Percentiles rank a stretch among this genome's conserved stretches.
Conservation (phyloP, 2,113 vertebrate species). For the Anarhynchus alexandrinus region DNA sequence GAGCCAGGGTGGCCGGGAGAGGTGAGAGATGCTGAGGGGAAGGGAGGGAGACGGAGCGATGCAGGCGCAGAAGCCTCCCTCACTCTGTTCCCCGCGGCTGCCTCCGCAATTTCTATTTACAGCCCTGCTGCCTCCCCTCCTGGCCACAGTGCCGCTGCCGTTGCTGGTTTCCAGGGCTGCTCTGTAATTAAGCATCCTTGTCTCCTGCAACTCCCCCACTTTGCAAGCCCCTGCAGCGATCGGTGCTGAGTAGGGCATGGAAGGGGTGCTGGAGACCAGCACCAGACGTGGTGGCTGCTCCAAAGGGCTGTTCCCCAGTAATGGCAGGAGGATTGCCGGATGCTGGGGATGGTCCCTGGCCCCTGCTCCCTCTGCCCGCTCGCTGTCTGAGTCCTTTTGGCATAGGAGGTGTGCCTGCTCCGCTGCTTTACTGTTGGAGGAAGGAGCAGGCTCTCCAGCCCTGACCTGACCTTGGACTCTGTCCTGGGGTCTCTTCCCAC, state of each 20-base stretch:
- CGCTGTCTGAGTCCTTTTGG: rapidly evolving
- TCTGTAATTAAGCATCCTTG: constrained; percentile 58
- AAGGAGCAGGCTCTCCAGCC: not conserved
- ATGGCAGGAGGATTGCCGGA: not conserved
- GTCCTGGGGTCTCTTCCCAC: not conserved
- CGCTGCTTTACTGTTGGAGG: not conserved
- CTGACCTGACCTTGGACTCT: not conserved
- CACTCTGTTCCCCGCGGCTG: constrained; percentile 42
- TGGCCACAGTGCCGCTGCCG: constrained; percentile 51
- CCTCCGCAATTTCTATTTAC: constrained; percentile 70
- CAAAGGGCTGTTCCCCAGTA: rapidly evolving
- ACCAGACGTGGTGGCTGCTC: rapidly evolving
- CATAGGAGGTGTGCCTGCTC: not conserved
- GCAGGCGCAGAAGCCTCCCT: constrained; percentile 19
- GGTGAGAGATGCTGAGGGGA: not conserved
- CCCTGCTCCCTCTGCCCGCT: not conserved
- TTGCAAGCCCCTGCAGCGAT: not conserved
- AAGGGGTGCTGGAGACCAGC: not conserved
- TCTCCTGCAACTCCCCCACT: constrained; percentile 32
- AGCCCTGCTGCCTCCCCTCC: constrained; percentile 64
- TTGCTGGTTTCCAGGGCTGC: constrained; percentile 57
- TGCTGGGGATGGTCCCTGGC: not conserved
- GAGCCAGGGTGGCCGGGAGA: not conserved
- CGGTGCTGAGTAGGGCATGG: not conserved
- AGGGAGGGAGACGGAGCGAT: not conserved